Percentiles rank a stretch among this genome's conserved stretches.
These are phyloP conservation scores for Ceratoteleas bidentatus DNA, from an alignment of 1,140 invertebrate genomes.

Conservation along the genomic window DNA sequence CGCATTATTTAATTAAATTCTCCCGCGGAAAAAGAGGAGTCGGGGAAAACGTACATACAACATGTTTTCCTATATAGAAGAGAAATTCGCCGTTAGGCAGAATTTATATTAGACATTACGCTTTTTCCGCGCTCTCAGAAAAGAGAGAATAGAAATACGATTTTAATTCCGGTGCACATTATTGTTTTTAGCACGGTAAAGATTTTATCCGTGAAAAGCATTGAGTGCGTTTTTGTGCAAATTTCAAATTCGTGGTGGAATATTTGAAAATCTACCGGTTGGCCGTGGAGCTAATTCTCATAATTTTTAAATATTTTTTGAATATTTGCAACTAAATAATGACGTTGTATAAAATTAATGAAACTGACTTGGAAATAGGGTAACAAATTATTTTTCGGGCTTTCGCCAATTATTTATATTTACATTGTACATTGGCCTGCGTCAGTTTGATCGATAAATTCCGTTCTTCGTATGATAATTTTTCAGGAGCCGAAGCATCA, in stretches of 20 bases:
- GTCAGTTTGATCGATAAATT: too few relatives aligned
- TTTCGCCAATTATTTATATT: not conserved
- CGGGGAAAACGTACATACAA: not conserved
- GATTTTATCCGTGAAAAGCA: slow-evolving; percentile 25
- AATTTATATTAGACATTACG: slow-evolving; percentile 48
- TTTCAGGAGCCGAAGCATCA: not conserved
- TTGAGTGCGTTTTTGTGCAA: too few relatives aligned
- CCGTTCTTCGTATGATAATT: not conserved
- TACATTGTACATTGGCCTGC: too few relatives aligned
- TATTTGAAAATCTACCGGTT: too few relatives aligned
- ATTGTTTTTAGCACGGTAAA: slow-evolving; percentile 20
- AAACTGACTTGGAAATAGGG: not conserved
- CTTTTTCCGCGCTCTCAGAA: slow-evolving; percentile 22
- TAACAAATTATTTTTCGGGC: not conserved
- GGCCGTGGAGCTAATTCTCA: too few relatives aligned
- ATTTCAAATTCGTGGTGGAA: too few relatives aligned
- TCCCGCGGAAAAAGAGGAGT: not conserved
- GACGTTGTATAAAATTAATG: slow-evolving; percentile 1
- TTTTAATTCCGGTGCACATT: slow-evolving; percentile 39
- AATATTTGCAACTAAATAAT: too few relatives aligned
- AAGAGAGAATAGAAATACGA: slow-evolving; percentile 43
- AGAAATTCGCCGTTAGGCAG: slow-evolving; percentile 36
- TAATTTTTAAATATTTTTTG: too few relatives aligned
- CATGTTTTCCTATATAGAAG: slow-evolving; percentile 30
- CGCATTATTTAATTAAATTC: slow-evolving; percentile 32